phyloP scores from a whole-genome alignment of 2,888 invertebrate genomes.

The Achlya flavicornis region DNA sequence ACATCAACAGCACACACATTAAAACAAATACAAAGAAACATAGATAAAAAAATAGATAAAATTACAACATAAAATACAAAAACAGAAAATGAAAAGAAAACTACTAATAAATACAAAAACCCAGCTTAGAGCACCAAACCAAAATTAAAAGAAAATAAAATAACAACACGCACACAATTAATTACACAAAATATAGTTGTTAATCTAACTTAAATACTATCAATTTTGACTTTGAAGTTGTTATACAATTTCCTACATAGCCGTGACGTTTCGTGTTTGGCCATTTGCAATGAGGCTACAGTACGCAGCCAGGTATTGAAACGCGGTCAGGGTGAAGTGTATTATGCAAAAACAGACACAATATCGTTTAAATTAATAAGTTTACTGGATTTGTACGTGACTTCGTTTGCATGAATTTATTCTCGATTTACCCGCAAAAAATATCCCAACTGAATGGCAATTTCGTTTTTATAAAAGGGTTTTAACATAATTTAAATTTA shows the following conservation, averaged over 20 bases:
- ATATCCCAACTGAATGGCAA: background rate
- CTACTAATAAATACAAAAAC: too few relatives aligned
- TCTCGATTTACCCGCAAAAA: background rate
- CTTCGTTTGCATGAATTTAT: conserved; percentile 1
- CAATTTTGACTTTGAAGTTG: too few relatives aligned
- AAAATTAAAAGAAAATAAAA: too few relatives aligned
- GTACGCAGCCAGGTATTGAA: background rate
- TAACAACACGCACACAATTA: too few relatives aligned
- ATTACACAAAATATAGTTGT: too few relatives aligned
- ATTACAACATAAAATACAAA: too few relatives aligned
- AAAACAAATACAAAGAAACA: too few relatives aligned
- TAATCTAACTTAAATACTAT: too few relatives aligned
- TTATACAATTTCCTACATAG: background rate
- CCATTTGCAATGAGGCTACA: background rate
- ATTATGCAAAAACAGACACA: background rate
- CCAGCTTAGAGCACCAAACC: too few relatives aligned
- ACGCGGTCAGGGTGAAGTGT: background rate
- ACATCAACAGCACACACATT: too few relatives aligned
- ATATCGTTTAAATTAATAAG: conserved; percentile 3
- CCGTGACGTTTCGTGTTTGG: background rate
- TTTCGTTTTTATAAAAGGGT: background rate
- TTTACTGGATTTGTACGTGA: conserved; percentile 6
- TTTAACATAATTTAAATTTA: background rate
- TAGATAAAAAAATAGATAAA: too few relatives aligned
- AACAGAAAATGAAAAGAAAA: too few relatives aligned